Base-by-base conservation (phyloP, 2,888 invertebrate species). In the Bursaphelenchus okinawaensis region DNA sequence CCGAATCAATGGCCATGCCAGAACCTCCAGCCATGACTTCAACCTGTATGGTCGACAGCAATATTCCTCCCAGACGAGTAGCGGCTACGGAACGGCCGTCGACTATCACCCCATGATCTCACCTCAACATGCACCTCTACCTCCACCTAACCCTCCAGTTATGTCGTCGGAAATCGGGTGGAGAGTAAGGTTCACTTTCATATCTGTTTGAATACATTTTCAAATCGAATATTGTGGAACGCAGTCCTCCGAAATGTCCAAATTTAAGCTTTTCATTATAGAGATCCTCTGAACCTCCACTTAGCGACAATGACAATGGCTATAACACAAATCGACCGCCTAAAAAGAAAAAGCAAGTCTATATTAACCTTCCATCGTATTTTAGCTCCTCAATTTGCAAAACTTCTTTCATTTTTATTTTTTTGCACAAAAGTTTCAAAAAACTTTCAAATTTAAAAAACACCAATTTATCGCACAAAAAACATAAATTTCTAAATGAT, bases 261-360 rank as follows among this genome's bases (percentile, higher is more conserved):
- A 40, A 40, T 40, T 40, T 40, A 40, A n/a, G n/a, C 24, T 8
- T 50, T 22, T 1, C 6, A n/a, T 66, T 65, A 66, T 28, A 65
- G 65, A 22, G 65, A 20, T 50, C 58, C 9, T 66, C 66, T 22
- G 65, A 65, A 27, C 65, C 65, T 7, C 66, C 66, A 4, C 23
- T 19, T 7, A 65, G 66, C 24, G 65, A 63, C 12, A 65, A 20
- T 16, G 65, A 65, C 56, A 59, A 19, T 22, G 61, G 52, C 8
- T 61, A 61, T 23, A 52, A 52, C 8, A 52, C 61, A 1, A 23
- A 61, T 52, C 12, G 27, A 54, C 52, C 50, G 26, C 50, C 50
- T 23, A 40, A 52, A 52, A 61, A 61, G 52, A 61, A 61, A 26
- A 61, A 52, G 61, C 22, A 20, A 16, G 61, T 19, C 8, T 31